Conservation (phyloP, 92 coral and sea anemone genomes). For the Umimayanthus chanpuru region DNA sequence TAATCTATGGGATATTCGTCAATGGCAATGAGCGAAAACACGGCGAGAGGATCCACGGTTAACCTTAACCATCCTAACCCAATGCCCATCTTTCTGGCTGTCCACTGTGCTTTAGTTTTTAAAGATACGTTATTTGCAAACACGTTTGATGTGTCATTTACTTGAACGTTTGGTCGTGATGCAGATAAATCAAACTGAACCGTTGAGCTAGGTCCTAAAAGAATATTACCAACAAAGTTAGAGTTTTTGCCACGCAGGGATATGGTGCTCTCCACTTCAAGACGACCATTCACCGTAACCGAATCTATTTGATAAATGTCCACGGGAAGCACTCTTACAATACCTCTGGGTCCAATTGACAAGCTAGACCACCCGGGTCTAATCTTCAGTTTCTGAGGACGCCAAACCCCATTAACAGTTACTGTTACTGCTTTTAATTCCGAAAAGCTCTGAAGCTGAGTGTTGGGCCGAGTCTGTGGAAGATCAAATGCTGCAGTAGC, state of each 20-base stretch:
- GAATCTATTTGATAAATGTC: slow-evolving; percentile 65
- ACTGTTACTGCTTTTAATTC: slow-evolving; percentile 29
- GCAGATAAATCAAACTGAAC: slow-evolving; percentile 19
- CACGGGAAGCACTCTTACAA: slow-evolving; percentile 64
- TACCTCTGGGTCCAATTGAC: slow-evolving; percentile 67
- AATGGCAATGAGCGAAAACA: slow-evolving; percentile 64
- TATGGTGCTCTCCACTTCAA: slow-evolving; percentile 64
- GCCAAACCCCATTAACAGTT: slow-evolving; percentile 28
- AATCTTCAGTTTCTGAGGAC: slow-evolving; percentile 14
- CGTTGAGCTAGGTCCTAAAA: slow-evolving; percentile 20
- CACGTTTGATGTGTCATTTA: slow-evolving; percentile 20
- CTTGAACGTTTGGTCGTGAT: slow-evolving; percentile 16
- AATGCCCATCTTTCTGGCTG: slow-evolving; percentile 63
- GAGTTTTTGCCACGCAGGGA: slow-evolving; percentile 68
- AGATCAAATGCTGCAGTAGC: slow-evolving; percentile 23
- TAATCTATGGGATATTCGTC: slow-evolving; percentile 62
- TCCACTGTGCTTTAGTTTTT: slow-evolving; percentile 55
- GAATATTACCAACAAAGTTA: slow-evolving; percentile 30
- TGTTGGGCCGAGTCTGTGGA: slow-evolving; percentile 25
- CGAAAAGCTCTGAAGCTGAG: slow-evolving; percentile 17
- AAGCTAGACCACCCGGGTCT: slow-evolving; percentile 66
- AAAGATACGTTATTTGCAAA: background rate
- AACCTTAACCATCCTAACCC: slow-evolving; percentile 77
- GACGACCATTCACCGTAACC: slow-evolving; percentile 64
- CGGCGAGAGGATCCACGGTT: slow-evolving; percentile 66